Conservation (phyloP, 2,797 vertebrate genomes). For the Ara ararauna region DNA sequence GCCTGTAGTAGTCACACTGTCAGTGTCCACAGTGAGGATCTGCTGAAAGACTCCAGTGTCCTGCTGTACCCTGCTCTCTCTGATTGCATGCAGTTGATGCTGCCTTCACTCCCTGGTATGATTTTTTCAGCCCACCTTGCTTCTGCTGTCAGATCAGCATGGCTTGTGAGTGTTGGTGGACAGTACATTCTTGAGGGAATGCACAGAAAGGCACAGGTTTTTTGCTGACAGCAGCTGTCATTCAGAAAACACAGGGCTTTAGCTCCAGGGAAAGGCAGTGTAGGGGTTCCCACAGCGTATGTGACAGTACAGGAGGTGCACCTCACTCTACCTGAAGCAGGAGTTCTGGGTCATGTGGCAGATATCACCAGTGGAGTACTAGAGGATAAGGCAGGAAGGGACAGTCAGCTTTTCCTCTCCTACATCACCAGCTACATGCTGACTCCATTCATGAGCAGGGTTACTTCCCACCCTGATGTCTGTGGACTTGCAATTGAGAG, state of each 20-base stretch:
- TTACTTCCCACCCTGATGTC: not conserved
- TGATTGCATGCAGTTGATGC: not conserved
- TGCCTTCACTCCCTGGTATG: not conserved
- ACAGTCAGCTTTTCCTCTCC: not conserved
- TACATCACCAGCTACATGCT: not conserved
- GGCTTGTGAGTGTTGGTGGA: not conserved
- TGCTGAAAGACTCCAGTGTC: not conserved
- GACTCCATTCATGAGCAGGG: not conserved
- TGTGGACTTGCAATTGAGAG: not conserved
- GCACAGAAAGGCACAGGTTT: no score
- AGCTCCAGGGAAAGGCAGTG: not conserved
- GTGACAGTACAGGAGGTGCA: no score
- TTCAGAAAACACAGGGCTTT: not conserved
- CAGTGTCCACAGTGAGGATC: not conserved
- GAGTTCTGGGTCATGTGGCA: not conserved
- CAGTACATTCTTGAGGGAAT: not conserved
- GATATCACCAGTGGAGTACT: not conserved
- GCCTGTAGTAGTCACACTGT: accelerated
- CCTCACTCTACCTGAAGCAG: not conserved
- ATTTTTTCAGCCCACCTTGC: not conserved
- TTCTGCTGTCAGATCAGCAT: not conserved
- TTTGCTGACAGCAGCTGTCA: not conserved
- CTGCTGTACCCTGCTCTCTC: not conserved
- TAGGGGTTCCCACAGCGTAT: not conserved
- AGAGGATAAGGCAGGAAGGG: not conserved